phyloP scores from a whole-genome alignment of 2,113 vertebrate genomes.

The Poecile atricapillus region DNA sequence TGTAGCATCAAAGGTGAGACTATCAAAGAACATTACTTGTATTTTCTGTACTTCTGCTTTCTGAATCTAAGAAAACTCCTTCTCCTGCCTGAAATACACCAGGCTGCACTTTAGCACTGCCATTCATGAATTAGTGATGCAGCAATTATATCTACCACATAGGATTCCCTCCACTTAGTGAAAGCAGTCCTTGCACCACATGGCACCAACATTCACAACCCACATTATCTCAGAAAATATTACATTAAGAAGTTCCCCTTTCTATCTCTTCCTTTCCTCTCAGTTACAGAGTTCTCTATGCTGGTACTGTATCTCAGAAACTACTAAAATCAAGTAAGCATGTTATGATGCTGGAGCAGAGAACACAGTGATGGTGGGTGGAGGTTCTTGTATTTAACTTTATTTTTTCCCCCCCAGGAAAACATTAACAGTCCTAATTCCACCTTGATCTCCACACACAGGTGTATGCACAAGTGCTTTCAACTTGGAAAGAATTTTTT shows the following conservation, averaged over 20 bases:
- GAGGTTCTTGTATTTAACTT: neutral
- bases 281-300: neutral
- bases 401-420: fast-evolving
- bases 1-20: neutral
- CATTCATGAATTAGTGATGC: neutral
- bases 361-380: neutral
- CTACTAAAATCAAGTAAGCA: neutral
- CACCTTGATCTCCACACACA: neutral
- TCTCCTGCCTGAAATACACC: neutral
- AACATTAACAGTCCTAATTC: neutral
- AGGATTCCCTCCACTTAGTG: neutral
- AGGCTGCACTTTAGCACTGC: neutral
- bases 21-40: neutral
- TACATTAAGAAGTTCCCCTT: neutral
- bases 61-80: neutral
- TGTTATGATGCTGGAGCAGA: neutral
- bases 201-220: neutral
- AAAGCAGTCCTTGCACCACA: neutral
- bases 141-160: neutral
- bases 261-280: neutral
- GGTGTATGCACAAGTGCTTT: neutral
- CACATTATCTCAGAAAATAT: neutral
- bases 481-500: neutral
- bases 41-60: neutral
- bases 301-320: neutral